phyloP scores from a whole-genome alignment of 2,797 vertebrate genomes.

The Psittacula echo region DNA sequence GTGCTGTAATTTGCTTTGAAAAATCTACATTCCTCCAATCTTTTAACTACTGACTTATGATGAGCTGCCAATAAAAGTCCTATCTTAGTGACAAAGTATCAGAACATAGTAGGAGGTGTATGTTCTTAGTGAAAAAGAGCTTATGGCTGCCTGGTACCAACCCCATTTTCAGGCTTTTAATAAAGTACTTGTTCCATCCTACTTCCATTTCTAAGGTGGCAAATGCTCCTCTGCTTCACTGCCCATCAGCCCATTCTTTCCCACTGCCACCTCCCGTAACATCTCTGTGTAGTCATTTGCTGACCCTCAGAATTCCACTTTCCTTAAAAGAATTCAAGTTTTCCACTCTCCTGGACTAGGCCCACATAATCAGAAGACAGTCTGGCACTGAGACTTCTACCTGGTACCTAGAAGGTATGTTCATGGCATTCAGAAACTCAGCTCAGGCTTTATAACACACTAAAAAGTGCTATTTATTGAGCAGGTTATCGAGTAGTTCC shows the following conservation, averaged over 20 bases:
- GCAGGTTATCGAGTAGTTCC: not conserved
- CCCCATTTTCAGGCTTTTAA: not conserved
- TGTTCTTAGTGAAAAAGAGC: not conserved
- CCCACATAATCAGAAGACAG: not conserved
- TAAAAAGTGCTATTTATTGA: not conserved
- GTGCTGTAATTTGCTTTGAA: not conserved
- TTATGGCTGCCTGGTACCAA: not conserved
- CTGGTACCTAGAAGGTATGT: not conserved
- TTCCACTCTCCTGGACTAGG: not conserved
- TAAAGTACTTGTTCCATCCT: not conserved
- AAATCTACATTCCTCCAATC: not conserved
- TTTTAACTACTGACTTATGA: not conserved
- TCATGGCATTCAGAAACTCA: not conserved
- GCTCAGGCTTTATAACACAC: not conserved
- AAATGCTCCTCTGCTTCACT: not conserved
- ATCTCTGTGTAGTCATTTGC: not conserved
- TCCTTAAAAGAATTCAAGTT: not conserved
- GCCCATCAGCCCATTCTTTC: not conserved
- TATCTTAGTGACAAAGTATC: not conserved
- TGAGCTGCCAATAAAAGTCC: not conserved
- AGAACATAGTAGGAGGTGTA: not conserved
- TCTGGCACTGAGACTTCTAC: not conserved
- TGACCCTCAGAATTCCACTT: not conserved
- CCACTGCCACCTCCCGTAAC: not conserved
- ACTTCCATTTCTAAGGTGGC: not conserved